A percentile compares a stretch with the other conserved stretches of the same genome.
Evolutionary conservation across 2,888 invertebrate genomes (phyloP).

Genomic region (Melinaea menophilus): DNA sequence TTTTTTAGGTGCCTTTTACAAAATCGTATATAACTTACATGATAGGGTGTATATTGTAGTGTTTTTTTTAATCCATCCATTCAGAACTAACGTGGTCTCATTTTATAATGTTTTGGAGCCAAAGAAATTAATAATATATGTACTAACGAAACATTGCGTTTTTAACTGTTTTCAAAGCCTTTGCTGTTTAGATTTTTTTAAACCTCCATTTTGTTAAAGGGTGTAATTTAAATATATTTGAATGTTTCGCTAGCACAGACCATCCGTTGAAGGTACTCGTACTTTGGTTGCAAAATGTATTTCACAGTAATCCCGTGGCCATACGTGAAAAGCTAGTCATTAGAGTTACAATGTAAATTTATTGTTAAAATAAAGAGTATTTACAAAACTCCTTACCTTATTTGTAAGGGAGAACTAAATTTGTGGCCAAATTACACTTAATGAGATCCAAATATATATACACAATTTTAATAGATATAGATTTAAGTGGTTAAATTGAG

Average conservation of each 20-base stretch:
- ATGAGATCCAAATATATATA: slow-evolving; percentile 76
- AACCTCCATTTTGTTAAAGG: no score
- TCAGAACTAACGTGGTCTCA: slow-evolving; percentile 49
- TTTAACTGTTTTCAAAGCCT: no score
- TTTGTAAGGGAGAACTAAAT: slow-evolving; percentile 72
- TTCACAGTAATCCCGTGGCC: slow-evolving; percentile 60
- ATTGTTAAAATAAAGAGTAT: slow-evolving; percentile 63
- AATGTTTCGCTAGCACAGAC: no score
- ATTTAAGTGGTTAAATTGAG: slow-evolving; percentile 46
- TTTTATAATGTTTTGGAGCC: slow-evolving; percentile 38
- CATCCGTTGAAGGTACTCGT: slow-evolving; percentile 19
- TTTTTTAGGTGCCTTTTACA: slow-evolving; percentile 76
- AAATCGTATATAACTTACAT: slow-evolving; percentile 59
- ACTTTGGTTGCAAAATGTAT: slow-evolving; percentile 43
- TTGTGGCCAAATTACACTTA: slow-evolving; percentile 78
- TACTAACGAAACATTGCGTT: no score
- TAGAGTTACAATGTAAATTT: slow-evolving; percentile 73
- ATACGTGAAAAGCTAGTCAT: slow-evolving; percentile 76
- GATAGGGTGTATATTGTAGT: slow-evolving; percentile 66
- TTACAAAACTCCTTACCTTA: slow-evolving; percentile 68
- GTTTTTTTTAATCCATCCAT: slow-evolving; percentile 70
- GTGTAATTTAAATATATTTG: no score
- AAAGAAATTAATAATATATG: slow-evolving; percentile 20
- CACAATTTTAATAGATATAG: slow-evolving; percentile 69
- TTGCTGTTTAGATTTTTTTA: no score